A percentile compares a stretch with the other conserved stretches of the same genome.
Conservation (phyloP, 1,140 invertebrate genomes). For the Zophobas morio region DNA sequence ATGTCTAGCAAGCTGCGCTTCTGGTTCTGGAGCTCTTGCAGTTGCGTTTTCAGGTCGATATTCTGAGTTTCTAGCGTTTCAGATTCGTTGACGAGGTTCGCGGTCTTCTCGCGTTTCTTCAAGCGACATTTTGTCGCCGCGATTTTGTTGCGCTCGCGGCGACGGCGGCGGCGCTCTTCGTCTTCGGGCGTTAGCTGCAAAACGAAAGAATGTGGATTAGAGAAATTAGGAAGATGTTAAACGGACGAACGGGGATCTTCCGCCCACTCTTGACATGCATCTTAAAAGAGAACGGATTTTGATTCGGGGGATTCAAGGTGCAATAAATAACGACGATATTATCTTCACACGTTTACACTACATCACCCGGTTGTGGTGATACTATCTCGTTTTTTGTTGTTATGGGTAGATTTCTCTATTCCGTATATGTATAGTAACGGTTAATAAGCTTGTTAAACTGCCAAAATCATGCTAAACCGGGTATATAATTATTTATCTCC, state of each 20-base stretch:
- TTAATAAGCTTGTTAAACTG: not conserved
- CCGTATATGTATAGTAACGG: not conserved
- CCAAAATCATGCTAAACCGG: slow-evolving; percentile 14
- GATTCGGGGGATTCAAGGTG: slow-evolving; percentile 15
- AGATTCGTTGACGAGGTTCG: slow-evolving; percentile 89
- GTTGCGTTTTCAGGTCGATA: slow-evolving; percentile 85
- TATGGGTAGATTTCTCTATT: not conserved
- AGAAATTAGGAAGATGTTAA: not conserved
- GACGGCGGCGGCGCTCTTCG: slow-evolving; percentile 85
- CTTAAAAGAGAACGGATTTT: slow-evolving; percentile 10
- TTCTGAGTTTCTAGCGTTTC: slow-evolving; percentile 91
- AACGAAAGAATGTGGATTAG: slow-evolving; percentile 45
- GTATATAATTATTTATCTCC: not conserved
- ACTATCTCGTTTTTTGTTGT: slow-evolving; percentile 12
- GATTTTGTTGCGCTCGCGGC: slow-evolving; percentile 94
- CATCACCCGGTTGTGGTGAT: slow-evolving; percentile 17
- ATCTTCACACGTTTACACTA: slow-evolving; percentile 18
- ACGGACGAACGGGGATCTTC: not conserved
- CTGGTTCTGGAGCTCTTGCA: slow-evolving; percentile 81
- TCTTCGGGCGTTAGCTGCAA: slow-evolving; percentile 91
- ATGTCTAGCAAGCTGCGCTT: slow-evolving; percentile 81
- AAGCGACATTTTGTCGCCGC: slow-evolving; percentile 95
- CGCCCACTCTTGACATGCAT: not conserved
- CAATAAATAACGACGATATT: slow-evolving; percentile 25
- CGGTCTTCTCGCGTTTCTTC: slow-evolving; percentile 93